Base-by-base conservation (phyloP, 2,888 invertebrate genomes). In the Drosophila nigritarsus region DNA sequence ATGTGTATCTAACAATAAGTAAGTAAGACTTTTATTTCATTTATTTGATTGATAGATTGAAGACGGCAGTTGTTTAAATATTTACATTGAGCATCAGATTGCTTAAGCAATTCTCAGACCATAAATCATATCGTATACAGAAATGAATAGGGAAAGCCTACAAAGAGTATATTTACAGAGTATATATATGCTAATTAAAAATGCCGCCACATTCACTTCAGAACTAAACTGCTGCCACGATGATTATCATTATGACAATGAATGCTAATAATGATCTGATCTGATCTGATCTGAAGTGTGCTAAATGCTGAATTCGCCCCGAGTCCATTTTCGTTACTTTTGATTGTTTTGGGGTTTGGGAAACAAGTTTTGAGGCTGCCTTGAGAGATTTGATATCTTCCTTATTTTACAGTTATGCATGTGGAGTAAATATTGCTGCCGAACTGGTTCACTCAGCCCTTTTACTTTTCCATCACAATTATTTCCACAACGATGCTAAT, bases 331-430 rank as follows among this genome's bases (percentile, higher is more conserved):
- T 24, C 3, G 27, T 51, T 51, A 30, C n/a, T 51, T 51, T 51
- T n/a, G 6, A 13, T n/a, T 20, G 30, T 30, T 54, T 30, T 56
- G 15, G 4, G 7, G 50, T 48, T 36, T 56, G 18, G 32, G 32
- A n/a, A 73, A 74, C 74, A 62, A 53, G 74, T 73, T 73, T 42
- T 40, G 30, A 24, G 36, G 54, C 38, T 65, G 48, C 76, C 75
- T 72, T 76, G 76, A 76, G 73, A 61, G 48, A 75, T 51, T 50
- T 30, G 55, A 42, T 27, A 54, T 53, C 65, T 76, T 76, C 77
- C 76, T 76, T 59, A 48, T 54, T 76, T 76, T 65, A 76, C 76
- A 76, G 76, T 76, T 76, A 61, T 32, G 29, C 49, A 32, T 18
- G 11, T 24, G 34, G 2, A 15, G n/a, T 20, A 27, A 40, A 38